Base-by-base conservation (phyloP, 2,888 invertebrate genomes). In the Hypena proboscidalis region DNA sequence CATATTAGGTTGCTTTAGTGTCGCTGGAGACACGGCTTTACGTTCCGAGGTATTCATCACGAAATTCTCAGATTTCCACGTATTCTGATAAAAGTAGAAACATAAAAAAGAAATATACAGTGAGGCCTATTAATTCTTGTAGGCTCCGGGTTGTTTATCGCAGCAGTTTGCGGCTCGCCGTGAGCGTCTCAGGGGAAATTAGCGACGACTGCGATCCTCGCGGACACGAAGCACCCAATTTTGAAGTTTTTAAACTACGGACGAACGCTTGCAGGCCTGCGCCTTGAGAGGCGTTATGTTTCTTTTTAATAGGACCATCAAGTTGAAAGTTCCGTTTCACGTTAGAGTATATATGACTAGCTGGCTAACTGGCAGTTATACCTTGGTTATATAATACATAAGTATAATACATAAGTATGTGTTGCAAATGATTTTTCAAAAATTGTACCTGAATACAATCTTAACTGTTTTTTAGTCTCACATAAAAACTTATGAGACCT, bases 101-200 rank as follows among this genome's bases (percentile, higher is more conserved):
- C 20, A 55, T 43, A 47, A 55, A 47, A 54, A 47, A 48, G 39
- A 44, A 22, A 40, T 35, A 56, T 36, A 54, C 42, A 39, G 49
- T 40, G 34, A 41, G 41, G 47, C 55, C 67, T 66, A 63, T 59
- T 56, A 56, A 66, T 56, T 51, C 58, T 59, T 58, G 60, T 56
- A 54, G 50, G 38, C 55, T 49, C 41, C 52, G 27, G 67, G 70
- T 74, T 79, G 72, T 80, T 76, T 80, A 80, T 74, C 62, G 74
- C 52, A 57, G 64, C 76, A 71, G 74, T 75, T 77, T 68, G 76
- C 69, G 77, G 74, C 46, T 48, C 57, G 53, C 66, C 62, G 66
- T 67, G 69, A 73, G 67, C 53, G 74, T 61, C 81, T 77, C 81
- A 37, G 46, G 81, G 81, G 81, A 82, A 82, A 82, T 82, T 80